Evolutionary conservation across 2,888 invertebrate genomes (phyloP).

Genomic region (Cyrtodaria siliqua): DNA sequence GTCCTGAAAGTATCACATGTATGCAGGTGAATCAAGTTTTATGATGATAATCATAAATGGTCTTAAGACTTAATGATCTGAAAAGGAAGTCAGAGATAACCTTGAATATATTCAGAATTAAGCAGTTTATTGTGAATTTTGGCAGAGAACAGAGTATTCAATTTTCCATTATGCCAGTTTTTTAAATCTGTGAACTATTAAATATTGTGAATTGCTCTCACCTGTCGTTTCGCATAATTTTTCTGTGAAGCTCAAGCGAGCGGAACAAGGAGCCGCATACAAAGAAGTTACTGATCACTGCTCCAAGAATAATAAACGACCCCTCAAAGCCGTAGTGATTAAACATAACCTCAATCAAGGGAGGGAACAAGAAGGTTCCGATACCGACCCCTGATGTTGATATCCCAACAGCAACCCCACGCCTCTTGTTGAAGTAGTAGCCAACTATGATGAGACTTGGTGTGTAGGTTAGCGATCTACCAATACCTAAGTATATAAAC

Average conservation of each 20-base stretch:
- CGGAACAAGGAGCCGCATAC: conserved; percentile 71
- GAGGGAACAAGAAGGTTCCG: conserved; percentile 73
- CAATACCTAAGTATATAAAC: conserved; percentile 67
- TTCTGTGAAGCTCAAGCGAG: conserved; percentile 61
- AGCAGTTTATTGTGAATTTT: no score
- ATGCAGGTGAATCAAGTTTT: no score
- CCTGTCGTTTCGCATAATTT: conserved; percentile 42
- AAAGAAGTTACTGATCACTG: conserved; percentile 65
- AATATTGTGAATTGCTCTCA: background rate
- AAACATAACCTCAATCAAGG: conserved; percentile 69
- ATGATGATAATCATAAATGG: no score
- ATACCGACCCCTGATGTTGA: conserved; percentile 76
- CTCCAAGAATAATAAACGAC: conserved; percentile 71
- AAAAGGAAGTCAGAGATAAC: no score
- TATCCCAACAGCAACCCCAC: conserved; percentile 73
- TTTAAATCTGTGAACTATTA: no score
- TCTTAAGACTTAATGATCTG: no score
- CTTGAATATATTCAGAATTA: no score
- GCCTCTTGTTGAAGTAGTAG: conserved; percentile 75
- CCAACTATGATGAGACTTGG: conserved; percentile 77
- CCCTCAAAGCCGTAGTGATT: conserved; percentile 69
- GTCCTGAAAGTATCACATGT: no score
- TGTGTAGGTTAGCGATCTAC: conserved; percentile 72
- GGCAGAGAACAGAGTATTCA: no score
- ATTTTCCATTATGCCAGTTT: no score